Conservation (phyloP, 1,140 invertebrate genomes). For the Muscidifurax raptorellus region DNA sequence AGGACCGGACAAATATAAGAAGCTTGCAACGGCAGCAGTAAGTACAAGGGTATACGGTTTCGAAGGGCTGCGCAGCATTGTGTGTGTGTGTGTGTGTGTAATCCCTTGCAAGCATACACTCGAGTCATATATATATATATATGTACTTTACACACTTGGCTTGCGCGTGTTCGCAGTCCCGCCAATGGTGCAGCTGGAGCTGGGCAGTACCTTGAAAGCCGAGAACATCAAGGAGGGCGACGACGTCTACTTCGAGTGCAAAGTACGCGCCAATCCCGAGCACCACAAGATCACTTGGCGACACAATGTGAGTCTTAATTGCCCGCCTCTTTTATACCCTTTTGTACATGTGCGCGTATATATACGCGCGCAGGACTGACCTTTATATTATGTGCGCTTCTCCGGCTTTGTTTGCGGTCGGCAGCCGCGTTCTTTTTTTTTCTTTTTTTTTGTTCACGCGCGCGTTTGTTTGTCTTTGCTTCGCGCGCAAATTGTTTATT, state of each 20-base stretch:
- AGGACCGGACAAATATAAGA: too few relatives aligned
- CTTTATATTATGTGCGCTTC: conserved; percentile 25
- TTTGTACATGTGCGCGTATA: background rate
- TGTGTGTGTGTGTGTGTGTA: background rate
- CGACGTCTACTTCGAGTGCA: conserved; percentile 95
- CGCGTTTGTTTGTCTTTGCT: background rate
- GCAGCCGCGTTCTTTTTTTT: background rate
- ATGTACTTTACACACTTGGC: too few relatives aligned
- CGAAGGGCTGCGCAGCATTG: background rate
- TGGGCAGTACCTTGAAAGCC: conserved; percentile 90
- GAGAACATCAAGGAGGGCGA: conserved; percentile 94
- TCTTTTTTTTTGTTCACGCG: background rate
- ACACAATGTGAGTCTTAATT: conserved; percentile 84
- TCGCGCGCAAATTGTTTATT: background rate
- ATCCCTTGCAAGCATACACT: background rate
- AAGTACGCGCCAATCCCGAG: conserved; percentile 90
- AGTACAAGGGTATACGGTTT: too few relatives aligned
- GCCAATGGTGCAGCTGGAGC: conserved; percentile 86
- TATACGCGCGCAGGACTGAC: background rate
- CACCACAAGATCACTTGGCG: conserved; percentile 90
- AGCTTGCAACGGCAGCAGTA: too few relatives aligned
- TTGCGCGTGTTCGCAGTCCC: conserved; percentile 82
- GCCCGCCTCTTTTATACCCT: background rate
- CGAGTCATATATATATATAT: too few relatives aligned
- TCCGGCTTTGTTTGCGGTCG: background rate